Evolutionary conservation across 2,888 invertebrate genomes (phyloP).

Genomic region (Andrena trimmerana): DNA sequence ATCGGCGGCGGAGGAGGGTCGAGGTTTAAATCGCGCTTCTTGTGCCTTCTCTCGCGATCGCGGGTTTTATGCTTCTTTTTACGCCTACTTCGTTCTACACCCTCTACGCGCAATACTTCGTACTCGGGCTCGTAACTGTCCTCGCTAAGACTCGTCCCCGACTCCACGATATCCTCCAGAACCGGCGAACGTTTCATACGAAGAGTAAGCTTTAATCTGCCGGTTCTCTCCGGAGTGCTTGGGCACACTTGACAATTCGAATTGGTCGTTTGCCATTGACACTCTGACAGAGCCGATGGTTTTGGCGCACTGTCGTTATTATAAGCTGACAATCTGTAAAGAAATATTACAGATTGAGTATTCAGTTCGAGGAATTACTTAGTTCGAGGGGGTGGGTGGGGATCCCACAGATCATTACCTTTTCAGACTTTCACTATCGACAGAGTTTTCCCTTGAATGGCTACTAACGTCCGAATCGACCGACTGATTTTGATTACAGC

Average conservation of each 20-base stretch:
- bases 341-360: conserved; percentile 15
- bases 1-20: conserved; percentile 90
- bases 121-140: conserved; percentile 91
- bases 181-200: conserved; percentile 95
- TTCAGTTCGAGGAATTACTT: neutral
- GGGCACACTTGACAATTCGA: conserved; percentile 83
- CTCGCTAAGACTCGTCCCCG: conserved; percentile 90
- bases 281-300: conserved; percentile 66
- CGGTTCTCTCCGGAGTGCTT: conserved; percentile 87
- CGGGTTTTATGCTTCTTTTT: conserved; percentile 87
- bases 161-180: conserved; percentile 93
- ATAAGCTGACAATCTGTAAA: conserved; percentile 71
- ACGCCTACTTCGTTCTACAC: conserved; percentile 87
- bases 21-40: conserved; percentile 85
- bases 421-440: conserved; percentile 70
- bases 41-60: conserved; percentile 88
- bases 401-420: conserved; percentile 68
- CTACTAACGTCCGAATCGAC: conserved; percentile 60
- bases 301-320: conserved; percentile 67
- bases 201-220: conserved; percentile 91
- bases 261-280: conserved; percentile 73
- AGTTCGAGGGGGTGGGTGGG: too few relatives aligned
- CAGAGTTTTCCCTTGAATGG: conserved; percentile 70
- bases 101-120: conserved; percentile 93
- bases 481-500: conserved; percentile 41